These are phyloP conservation scores for Leucophora obtusa DNA, from an alignment of 2,888 invertebrate genomes.

Conservation along the genomic window DNA sequence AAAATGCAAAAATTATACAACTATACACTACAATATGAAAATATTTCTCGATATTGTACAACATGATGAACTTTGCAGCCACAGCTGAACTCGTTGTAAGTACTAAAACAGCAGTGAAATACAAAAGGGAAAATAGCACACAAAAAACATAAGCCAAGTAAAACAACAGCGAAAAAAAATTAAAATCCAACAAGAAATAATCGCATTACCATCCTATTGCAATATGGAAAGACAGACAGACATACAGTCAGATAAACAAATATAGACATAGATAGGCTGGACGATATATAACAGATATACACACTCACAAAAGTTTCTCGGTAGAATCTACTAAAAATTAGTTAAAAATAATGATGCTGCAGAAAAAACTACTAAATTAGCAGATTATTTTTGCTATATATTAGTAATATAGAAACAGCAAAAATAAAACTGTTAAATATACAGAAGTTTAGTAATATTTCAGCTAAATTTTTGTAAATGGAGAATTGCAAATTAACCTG, in stretches of 20 bases:
- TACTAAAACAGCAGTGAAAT: slow-evolving; percentile 27
- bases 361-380: no score
- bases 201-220: slow-evolving; percentile 36
- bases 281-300: background rate
- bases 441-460: no score
- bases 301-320: no score
- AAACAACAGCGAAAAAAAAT: slow-evolving; percentile 24
- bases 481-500: no score
- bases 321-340: no score
- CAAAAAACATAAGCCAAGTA: slow-evolving; percentile 26
- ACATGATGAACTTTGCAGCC: slow-evolving; percentile 45
- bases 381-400: no score
- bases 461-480: no score
- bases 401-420: no score
- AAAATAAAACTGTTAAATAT: no score
- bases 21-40: background rate
- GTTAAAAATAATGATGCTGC: no score
- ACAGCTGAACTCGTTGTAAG: slow-evolving; percentile 49
- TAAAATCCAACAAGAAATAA: slow-evolving; percentile 54
- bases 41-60: slow-evolving; percentile 11
- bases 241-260: slow-evolving; percentile 34
- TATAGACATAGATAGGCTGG: slow-evolving; percentile 20
- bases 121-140: slow-evolving; percentile 25
- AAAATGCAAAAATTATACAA: background rate
- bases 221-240: slow-evolving; percentile 13